Evolutionary conservation across 35 echinoderm and acorn worm species (phyloP).

Genomic region (Hemicentrotus pulcherrimus): DNA sequence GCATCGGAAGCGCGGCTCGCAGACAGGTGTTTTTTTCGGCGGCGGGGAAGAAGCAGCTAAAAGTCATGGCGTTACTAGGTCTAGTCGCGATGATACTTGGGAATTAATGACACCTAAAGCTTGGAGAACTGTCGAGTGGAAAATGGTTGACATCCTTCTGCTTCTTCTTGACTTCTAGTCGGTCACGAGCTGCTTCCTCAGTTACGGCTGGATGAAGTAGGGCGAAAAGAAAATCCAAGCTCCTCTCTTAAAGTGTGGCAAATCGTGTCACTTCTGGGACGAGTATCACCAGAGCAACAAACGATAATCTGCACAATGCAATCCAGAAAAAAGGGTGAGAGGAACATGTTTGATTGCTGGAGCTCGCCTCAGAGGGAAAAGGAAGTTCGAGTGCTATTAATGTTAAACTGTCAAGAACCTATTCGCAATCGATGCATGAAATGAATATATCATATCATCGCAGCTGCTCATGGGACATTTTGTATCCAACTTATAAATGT

Average conservation of each 20-base stretch:
- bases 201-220: not conserved
- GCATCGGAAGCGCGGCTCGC: not conserved
- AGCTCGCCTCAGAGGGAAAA: no score
- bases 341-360: no score
- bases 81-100: not conserved
- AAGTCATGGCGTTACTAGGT: not conserved
- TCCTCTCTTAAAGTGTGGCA: not conserved
- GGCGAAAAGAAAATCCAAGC: not conserved
- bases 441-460: not conserved
- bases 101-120: conserved; percentile 33
- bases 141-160: conserved; percentile 21
- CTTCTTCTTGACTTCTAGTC: not conserved
- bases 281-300: not conserved
- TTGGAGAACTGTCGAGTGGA: not conserved
- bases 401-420: not conserved
- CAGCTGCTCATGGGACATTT: not conserved
- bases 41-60: not conserved
- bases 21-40: not conserved
- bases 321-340: no score
- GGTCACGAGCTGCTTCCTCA: not conserved
- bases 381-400: not conserved
- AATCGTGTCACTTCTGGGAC: not conserved
- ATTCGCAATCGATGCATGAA: not conserved
- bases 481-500: not conserved
- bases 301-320: not conserved